These are phyloP conservation scores for Flabesymbios commensalis DNA, from an alignment of 2,888 invertebrate genomes.

Conservation along the genomic window DNA sequence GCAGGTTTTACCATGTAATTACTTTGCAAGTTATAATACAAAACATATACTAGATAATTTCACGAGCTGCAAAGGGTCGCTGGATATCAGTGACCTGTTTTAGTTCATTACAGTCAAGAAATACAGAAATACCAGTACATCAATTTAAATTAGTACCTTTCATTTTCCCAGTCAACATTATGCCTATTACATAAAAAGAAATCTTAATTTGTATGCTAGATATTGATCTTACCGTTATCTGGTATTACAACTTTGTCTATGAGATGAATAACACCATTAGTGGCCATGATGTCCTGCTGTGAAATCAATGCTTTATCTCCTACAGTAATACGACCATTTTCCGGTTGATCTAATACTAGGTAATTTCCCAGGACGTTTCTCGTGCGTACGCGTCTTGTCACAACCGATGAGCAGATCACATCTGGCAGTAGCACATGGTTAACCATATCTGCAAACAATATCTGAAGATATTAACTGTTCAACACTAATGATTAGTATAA, in stretches of 20 bases:
- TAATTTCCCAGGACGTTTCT: conserved; percentile 65
- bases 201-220: neutral
- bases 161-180: no score
- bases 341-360: conserved; percentile 64
- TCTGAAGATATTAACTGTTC: neutral
- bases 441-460: conserved; percentile 66
- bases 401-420: conserved; percentile 69
- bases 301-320: conserved; percentile 68
- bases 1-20: no score
- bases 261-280: conserved; percentile 75
- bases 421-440: conserved; percentile 72
- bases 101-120: no score
- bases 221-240: conserved; percentile 65
- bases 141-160: no score
- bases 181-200: no score
- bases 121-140: no score
- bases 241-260: conserved; percentile 72
- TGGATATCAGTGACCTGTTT: no score
- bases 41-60: no score
- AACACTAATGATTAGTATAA: neutral
- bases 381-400: conserved; percentile 66
- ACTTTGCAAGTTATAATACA: no score
- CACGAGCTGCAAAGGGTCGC: no score
- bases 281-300: conserved; percentile 69
- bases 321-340: conserved; percentile 66